phyloP scores from a whole-genome alignment of 2,797 vertebrate genomes.

The Knipowitschia caucasica region DNA sequence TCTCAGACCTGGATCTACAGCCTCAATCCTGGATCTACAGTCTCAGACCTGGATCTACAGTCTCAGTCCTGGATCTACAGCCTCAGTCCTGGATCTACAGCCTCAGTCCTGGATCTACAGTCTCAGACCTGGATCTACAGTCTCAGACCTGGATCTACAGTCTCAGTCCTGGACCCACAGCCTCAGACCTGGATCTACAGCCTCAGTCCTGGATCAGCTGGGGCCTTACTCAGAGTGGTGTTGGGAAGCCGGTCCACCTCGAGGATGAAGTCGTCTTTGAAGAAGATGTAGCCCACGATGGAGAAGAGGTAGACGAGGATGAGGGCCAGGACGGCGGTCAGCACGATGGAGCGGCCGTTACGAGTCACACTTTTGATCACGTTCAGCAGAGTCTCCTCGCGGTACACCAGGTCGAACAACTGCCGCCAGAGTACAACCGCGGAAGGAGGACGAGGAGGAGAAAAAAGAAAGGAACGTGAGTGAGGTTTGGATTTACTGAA shows the following conservation, averaged over 20 bases:
- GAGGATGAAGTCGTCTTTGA: constrained; percentile 97
- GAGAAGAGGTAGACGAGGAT: constrained; percentile 99
- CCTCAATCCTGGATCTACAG: no score
- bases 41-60: no score
- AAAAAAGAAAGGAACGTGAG: neutral
- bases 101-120: no score
- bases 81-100: no score
- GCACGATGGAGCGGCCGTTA: constrained; percentile 96
- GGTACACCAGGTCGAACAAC: constrained; percentile 97
- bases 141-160: no score
- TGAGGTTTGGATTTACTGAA: no score
- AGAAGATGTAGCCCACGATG: constrained; percentile 97
- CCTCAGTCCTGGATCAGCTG: no score
- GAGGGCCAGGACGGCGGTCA: constrained; percentile 93
- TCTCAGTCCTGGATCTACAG: no score
- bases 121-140: no score
- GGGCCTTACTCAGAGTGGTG: constrained; percentile 79
- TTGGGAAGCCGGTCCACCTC: constrained; percentile 92
- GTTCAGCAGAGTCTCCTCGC: constrained; percentile 95
- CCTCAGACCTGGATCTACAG: no score
- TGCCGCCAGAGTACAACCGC: constrained; percentile 46
- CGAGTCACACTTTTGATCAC: constrained; percentile 98
- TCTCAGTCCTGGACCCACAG: no score
- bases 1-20: no score
- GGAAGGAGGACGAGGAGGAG: neutral